Conservation (phyloP, 2,888 invertebrate genomes). For the Dynastes grantii region DNA sequence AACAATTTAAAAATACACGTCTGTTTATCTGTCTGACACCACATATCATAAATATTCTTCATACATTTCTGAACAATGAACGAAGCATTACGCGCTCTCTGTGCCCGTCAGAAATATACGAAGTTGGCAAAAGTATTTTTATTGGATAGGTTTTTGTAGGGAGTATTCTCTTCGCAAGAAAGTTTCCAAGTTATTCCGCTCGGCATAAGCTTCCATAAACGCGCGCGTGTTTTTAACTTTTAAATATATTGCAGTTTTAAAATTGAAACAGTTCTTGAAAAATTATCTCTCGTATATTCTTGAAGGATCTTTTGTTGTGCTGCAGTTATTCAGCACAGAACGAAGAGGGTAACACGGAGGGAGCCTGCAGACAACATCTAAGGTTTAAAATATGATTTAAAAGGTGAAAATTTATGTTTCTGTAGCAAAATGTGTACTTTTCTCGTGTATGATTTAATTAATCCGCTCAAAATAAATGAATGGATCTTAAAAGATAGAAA, state of each 20-base stretch:
- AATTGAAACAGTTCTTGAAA: conserved; percentile 59
- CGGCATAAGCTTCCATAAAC: conserved; percentile 30
- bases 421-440: too few species aligned
- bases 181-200: conserved; percentile 42
- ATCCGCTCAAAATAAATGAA: too few species aligned
- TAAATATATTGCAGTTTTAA: conserved; percentile 62
- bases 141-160: conserved; percentile 37
- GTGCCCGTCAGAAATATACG: not conserved
- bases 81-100: not conserved
- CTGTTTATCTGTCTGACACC: not conserved
- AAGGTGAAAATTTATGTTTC: not conserved
- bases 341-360: not conserved
- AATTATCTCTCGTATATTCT: conserved; percentile 53
- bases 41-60: conserved; percentile 7
- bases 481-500: too few species aligned
- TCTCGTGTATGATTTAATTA: too few species aligned
- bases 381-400: conserved; percentile 14
- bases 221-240: conserved; percentile 59
- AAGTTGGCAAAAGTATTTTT: conserved; percentile 45
- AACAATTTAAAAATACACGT: too few species aligned
- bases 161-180: conserved; percentile 19
- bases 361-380: not conserved
- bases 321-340: not conserved
- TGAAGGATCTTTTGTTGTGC: conserved; percentile 35
- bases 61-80: conserved; percentile 7